Evolutionary conservation across 1,140 invertebrate species (phyloP).

Genomic region (Caenorhabditis briggsae): DNA sequence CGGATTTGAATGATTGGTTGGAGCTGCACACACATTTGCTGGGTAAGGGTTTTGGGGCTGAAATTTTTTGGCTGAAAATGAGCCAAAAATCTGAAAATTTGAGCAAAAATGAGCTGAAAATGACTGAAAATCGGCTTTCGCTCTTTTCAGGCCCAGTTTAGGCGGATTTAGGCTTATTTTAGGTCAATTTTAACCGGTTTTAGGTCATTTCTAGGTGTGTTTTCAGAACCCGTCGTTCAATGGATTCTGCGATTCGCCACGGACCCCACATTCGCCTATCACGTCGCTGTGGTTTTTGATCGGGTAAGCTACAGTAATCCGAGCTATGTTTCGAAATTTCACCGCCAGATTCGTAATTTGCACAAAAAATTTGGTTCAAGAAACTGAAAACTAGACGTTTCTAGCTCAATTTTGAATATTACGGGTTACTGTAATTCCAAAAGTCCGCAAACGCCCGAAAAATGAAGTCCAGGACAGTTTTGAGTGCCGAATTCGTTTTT

Average conservation of each 20-base stretch:
- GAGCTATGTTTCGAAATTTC: too few relatives aligned
- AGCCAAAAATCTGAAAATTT: too few relatives aligned
- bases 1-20: constrained; percentile 95
- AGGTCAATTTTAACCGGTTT: background rate
- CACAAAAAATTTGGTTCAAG: too few relatives aligned
- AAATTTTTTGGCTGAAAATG: background rate
- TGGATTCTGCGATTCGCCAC: constrained; percentile 62
- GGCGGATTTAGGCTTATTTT: background rate
- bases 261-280: constrained; percentile 60
- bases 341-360: too few relatives aligned
- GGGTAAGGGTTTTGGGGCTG: constrained; percentile 79
- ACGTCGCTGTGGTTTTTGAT: constrained; percentile 5
- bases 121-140: too few relatives aligned
- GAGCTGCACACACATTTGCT: constrained; percentile 87
- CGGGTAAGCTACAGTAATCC: background rate
- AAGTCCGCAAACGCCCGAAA: too few relatives aligned
- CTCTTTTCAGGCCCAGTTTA: too few relatives aligned
- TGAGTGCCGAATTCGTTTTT: too few relatives aligned
- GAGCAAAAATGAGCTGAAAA: background rate
- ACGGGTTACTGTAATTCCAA: too few relatives aligned
- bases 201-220: background rate
- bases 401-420: too few relatives aligned
- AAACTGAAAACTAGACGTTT: too few relatives aligned
- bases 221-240: constrained; percentile 66
- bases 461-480: too few relatives aligned